phyloP scores from a whole-genome alignment of 2,888 invertebrate species.

The Diploptera punctata region DNA sequence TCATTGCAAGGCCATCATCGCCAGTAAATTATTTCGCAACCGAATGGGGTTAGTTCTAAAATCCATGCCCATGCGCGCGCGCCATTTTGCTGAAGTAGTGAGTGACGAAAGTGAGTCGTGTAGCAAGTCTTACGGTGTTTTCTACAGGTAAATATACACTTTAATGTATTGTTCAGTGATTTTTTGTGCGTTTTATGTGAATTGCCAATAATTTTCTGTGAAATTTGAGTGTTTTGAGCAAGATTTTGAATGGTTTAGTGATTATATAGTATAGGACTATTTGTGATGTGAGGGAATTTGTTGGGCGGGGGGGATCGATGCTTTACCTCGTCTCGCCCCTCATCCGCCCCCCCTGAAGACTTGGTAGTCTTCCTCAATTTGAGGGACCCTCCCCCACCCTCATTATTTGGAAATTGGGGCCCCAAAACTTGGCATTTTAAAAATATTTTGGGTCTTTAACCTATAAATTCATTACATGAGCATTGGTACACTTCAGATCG shows the following conservation, averaged over 20 bases:
- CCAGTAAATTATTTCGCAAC: conserved; percentile 15
- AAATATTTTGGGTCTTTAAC: too few relatives aligned
- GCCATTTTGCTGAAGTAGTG: conserved; percentile 36
- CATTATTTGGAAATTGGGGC: too few relatives aligned
- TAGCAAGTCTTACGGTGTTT: conserved; percentile 27
- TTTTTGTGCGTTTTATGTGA: conserved; percentile 11
- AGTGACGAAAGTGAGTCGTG: conserved; percentile 32
- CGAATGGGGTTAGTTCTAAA: conserved; percentile 7
- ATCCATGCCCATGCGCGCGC: conserved; percentile 30
- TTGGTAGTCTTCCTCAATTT: conserved; percentile 9
- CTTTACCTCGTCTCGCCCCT: conserved; percentile 11
- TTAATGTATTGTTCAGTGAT: conserved; percentile 30
- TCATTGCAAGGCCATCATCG: conserved; percentile 2
- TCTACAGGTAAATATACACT: conserved; percentile 28
- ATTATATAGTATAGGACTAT: neutral
- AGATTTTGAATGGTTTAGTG: neutral
- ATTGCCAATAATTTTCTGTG: conserved; percentile 9
- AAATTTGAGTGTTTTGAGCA: neutral
- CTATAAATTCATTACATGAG: too few relatives aligned
- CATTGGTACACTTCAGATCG: too few relatives aligned
- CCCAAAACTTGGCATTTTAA: too few relatives aligned
- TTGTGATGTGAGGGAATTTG: conserved; percentile 30
- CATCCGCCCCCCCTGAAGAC: neutral
- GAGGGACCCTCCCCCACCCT: conserved; percentile 13
- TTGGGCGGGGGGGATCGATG: conserved; percentile 28